Conservation (phyloP, 2,113 vertebrate genomes). For the Ia io region DNA sequence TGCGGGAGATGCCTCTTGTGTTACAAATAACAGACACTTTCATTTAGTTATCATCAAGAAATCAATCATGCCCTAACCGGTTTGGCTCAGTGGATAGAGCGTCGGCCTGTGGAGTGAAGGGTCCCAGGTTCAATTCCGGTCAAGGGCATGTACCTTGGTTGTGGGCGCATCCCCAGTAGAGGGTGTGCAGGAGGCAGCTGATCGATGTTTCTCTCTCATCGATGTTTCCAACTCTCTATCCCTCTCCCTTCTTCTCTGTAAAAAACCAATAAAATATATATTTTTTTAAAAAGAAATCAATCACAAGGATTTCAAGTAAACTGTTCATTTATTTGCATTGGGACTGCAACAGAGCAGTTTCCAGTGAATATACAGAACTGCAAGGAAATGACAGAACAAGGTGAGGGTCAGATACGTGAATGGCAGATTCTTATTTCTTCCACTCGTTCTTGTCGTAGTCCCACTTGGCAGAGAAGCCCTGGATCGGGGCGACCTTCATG, state of each 20-base stretch:
- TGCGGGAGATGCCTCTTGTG: not conserved
- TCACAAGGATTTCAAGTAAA: slow-evolving; percentile 67
- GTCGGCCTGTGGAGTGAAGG: no score
- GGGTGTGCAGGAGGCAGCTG: no score
- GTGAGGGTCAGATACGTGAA: not conserved
- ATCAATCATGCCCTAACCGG: not conserved
- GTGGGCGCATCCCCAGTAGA: no score
- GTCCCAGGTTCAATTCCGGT: no score
- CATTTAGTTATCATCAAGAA: not conserved
- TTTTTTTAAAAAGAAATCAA: not conserved
- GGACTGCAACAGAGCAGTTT: slow-evolving; percentile 80
- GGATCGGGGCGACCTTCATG: slow-evolving; percentile 90
- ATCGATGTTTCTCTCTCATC: no score
- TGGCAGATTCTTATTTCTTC: slow-evolving; percentile 90
- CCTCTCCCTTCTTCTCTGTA: no score
- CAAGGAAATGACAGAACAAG: slow-evolving; percentile 57
- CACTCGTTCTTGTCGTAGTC: slow-evolving; percentile 96
- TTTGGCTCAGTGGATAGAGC: no score
- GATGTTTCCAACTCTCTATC: no score
- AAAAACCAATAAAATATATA: no score
- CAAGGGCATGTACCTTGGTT: no score
- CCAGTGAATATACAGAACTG: slow-evolving; percentile 83
- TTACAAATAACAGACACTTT: not conserved
- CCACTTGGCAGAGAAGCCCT: slow-evolving; percentile 92
- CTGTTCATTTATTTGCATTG: slow-evolving; percentile 87